Evolutionary conservation across 2,888 invertebrate species (phyloP).

Genomic region (Philereme vetulata): DNA sequence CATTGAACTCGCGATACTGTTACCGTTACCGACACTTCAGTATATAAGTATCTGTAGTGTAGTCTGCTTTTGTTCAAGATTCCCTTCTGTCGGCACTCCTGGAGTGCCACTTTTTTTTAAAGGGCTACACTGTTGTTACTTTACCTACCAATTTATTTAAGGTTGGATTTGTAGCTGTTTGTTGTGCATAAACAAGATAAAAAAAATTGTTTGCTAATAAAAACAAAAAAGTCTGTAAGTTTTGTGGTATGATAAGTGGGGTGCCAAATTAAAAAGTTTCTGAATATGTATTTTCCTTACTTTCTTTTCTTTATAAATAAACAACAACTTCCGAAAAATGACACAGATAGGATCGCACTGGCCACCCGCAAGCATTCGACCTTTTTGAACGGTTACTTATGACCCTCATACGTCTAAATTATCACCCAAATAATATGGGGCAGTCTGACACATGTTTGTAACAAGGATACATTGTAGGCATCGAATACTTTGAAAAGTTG

Average conservation of each 20-base stretch:
- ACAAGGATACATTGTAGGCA: constrained; percentile 8
- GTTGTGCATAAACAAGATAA: too few species aligned
- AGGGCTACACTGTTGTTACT: too few species aligned
- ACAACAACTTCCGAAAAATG: constrained; percentile 31
- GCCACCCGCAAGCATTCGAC: constrained; percentile 16
- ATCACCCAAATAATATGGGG: constrained; percentile 16
- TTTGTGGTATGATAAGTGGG: constrained; percentile 1
- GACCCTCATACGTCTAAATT: constrained; percentile 17
- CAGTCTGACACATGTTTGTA: constrained; percentile 12
- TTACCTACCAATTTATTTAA: too few species aligned
- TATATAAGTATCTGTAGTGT: too few species aligned
- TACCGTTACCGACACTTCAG: too few species aligned
- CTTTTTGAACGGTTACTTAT: constrained; percentile 22
- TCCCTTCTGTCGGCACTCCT: too few species aligned
- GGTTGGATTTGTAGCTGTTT: too few species aligned
- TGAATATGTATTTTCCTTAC: constrained; percentile 31
- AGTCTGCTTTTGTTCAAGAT: too few species aligned
- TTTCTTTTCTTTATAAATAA: constrained; percentile 28
- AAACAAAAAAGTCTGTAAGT: too few species aligned
- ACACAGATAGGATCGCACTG: constrained; percentile 23
- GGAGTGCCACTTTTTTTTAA: too few species aligned
- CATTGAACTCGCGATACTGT: too few species aligned
- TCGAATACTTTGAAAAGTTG: background rate
- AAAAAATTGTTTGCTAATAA: too few species aligned
- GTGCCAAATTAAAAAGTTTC: constrained; percentile 11